Conservation (phyloP, 2,797 vertebrate species). For the Harpagifer antarcticus region DNA sequence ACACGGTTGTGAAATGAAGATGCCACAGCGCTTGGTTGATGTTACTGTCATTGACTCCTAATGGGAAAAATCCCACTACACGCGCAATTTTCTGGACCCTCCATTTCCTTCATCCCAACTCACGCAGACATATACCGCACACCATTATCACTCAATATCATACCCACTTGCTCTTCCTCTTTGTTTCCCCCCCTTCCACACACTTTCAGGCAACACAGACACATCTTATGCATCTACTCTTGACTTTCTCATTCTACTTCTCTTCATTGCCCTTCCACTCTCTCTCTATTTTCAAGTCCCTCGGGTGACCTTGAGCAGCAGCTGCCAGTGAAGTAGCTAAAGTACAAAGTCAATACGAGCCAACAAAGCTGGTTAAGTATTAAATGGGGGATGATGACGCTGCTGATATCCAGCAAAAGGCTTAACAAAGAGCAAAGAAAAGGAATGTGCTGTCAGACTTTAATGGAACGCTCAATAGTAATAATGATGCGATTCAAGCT, state of each 20-base stretch:
- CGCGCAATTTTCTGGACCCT: slow-evolving; percentile 39
- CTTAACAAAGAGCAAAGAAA: slow-evolving; percentile 43
- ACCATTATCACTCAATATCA: slow-evolving; percentile 50
- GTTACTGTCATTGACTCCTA: slow-evolving; percentile 53
- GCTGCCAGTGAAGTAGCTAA: slow-evolving; percentile 64
- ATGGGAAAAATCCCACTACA: slow-evolving; percentile 42
- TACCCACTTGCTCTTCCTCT: slow-evolving; percentile 34
- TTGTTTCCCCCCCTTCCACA: background rate
- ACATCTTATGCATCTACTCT: slow-evolving; percentile 27
- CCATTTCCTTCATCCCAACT: slow-evolving; percentile 25
- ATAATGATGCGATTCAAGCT: slow-evolving; percentile 39
- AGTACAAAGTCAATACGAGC: slow-evolving; percentile 77
- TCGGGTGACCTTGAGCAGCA: slow-evolving; percentile 72
- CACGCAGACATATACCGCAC: background rate
- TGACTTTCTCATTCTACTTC: slow-evolving; percentile 28
- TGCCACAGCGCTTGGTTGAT: slow-evolving; percentile 32
- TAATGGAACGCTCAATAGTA: slow-evolving; percentile 51
- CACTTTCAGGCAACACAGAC: background rate
- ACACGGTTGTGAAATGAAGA: slow-evolving; percentile 63
- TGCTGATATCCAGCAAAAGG: slow-evolving; percentile 50
- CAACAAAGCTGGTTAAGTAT: slow-evolving; percentile 80
- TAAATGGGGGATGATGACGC: slow-evolving; percentile 71
- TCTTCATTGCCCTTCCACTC: slow-evolving; percentile 12
- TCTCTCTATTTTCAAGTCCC: slow-evolving; percentile 36
- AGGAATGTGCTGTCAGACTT: slow-evolving; percentile 32